Evolutionary conservation across 2,113 vertebrate genomes (phyloP), one percentile per base, ranked within the genome.

Genomic region (Orcinus orca): DNA sequence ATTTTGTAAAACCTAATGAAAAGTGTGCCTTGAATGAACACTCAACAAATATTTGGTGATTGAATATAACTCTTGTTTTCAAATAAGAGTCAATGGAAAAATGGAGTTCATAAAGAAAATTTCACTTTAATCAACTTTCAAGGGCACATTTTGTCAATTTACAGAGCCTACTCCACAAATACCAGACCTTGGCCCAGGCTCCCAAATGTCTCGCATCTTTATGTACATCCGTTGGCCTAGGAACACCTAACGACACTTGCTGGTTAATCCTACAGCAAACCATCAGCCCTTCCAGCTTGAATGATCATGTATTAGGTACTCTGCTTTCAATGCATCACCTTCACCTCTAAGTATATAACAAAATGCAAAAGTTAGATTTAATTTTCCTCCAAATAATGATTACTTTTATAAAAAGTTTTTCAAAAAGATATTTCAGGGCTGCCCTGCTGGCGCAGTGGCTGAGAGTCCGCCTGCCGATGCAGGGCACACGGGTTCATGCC

Each of bases 21-120:
- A 92, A 94, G 4, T 95, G 5, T 76, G 47, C 41, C 41, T 92
- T 79, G 33, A 95, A 85, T 82, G 60, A 93, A 93, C 17, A 90
- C 23, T 85, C 60, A 95, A 71, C 58, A 92, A 68, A 63, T 62
- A 79, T 86, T 86, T 88, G 68, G 31, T 23, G 29, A 81, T 85
- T 63, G 55, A 63, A 88, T 36, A 44, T 6, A 90, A 63, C n/a
- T 44, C 50, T 67, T n/a, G 12, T 70, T 68, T 96, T 95, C 88
- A 62, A 76, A 70, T 47, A 67, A 73, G 26, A 96, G 31, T 71
- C 25, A 31, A 41, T 73, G 33, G 91, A 65, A 92, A 95, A 96
- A 82, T 5, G n/a, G 63, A 93, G 53, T 47, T 53, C 67, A 18
- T 53, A 31, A 29, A 68, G 5, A 58, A 25, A 90, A 88, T 79